Conservation (phyloP, 2,888 invertebrate species). For the Trisateles emortualis region DNA sequence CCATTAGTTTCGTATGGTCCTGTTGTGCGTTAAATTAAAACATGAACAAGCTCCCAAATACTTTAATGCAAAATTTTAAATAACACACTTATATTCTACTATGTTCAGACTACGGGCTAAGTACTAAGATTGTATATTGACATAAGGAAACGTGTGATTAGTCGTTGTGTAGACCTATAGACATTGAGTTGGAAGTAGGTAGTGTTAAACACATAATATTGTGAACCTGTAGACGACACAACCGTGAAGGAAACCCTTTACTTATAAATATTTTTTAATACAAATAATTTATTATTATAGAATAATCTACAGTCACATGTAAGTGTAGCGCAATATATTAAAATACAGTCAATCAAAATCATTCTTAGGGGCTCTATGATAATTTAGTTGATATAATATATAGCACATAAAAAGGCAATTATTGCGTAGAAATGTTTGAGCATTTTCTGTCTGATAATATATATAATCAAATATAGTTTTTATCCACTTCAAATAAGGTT, state of each 20-base stretch:
- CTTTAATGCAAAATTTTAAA: background rate
- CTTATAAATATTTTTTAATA: constrained; percentile 33
- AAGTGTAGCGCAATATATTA: background rate
- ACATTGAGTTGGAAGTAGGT: constrained; percentile 31
- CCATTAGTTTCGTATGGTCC: constrained; percentile 17
- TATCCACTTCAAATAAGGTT: no score
- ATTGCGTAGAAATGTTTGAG: no score
- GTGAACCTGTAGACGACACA: constrained; percentile 34
- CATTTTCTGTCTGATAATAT: no score
- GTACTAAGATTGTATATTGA: constrained; percentile 27
- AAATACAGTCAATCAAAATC: no score
- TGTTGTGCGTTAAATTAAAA: constrained; percentile 7
- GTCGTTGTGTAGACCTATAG: constrained; percentile 43
- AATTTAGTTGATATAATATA: no score
- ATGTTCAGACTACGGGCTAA: constrained; percentile 35
- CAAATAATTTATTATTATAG: background rate
- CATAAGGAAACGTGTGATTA: constrained; percentile 33
- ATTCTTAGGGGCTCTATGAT: no score
- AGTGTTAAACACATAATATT: constrained; percentile 41
- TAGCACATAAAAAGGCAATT: no score
- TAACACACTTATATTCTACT: constrained; percentile 12
- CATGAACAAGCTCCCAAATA: constrained; percentile 20
- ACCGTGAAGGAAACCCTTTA: constrained; percentile 31
- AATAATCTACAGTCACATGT: background rate
- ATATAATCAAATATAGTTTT: no score